These are phyloP conservation scores for Glomeris marginata DNA, from an alignment of 2,888 invertebrate genomes.

Conservation along the genomic window DNA sequence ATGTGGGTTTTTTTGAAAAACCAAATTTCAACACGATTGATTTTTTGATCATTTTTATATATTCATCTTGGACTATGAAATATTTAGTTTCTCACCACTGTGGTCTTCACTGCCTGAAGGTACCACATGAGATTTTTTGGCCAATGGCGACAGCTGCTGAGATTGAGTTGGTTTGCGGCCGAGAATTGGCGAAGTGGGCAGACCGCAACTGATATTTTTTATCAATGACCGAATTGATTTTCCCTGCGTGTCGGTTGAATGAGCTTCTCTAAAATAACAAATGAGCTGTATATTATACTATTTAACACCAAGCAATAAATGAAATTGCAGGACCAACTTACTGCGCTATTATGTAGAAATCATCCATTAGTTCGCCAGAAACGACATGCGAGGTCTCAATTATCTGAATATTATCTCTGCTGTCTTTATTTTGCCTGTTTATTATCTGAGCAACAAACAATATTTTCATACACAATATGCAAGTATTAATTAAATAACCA, in stretches of 20 bases:
- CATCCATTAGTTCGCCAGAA: slow-evolving; percentile 60
- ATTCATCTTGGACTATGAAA: too few species aligned
- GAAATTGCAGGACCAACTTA: slow-evolving; percentile 32
- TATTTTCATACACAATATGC: neutral
- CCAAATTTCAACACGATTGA: too few species aligned
- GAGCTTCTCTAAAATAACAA: too few species aligned
- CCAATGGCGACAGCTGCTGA: too few species aligned
- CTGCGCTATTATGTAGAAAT: slow-evolving; percentile 77
- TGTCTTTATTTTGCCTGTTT: slow-evolving; percentile 9
- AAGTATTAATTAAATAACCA: neutral
- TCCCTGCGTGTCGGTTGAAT: slow-evolving; percentile 46
- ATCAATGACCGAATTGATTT: slow-evolving; percentile 41
- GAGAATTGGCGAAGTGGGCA: slow-evolving; percentile 57
- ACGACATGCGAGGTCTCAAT: slow-evolving; percentile 4
- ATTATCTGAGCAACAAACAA: slow-evolving; percentile 1
- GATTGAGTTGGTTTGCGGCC: slow-evolving; percentile 34
- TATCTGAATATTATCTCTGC: neutral
- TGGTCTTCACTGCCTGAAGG: too few species aligned
- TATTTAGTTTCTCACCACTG: too few species aligned
- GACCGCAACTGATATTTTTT: slow-evolving; percentile 47
- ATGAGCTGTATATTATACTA: too few species aligned
- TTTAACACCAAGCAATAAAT: neutral
- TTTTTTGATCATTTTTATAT: too few species aligned
- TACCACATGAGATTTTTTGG: too few species aligned
- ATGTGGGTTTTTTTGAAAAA: too few species aligned